phyloP scores from a whole-genome alignment of 2,888 invertebrate species.

The Epirrhoe tristata region DNA sequence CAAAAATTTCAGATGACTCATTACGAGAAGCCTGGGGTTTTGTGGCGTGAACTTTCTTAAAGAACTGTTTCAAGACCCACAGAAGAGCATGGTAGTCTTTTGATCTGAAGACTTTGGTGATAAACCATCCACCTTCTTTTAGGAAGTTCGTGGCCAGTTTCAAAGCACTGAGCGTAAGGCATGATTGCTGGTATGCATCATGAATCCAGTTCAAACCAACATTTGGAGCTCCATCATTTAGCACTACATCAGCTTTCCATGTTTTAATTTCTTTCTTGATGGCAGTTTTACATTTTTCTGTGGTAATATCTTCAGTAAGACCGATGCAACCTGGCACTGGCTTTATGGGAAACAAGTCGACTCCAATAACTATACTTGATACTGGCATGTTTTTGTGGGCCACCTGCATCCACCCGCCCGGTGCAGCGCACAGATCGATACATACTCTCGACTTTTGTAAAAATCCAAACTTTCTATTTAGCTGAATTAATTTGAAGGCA shows the following conservation, averaged over 20 bases:
- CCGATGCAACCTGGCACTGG: slow-evolving; percentile 95
- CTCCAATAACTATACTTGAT: slow-evolving; percentile 96
- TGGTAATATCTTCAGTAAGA: slow-evolving; percentile 97
- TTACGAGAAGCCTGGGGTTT: slow-evolving; percentile 99
- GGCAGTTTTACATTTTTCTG: slow-evolving; percentile 94
- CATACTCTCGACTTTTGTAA: slow-evolving; percentile 98
- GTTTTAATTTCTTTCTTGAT: slow-evolving; percentile 95
- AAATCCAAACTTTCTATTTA: slow-evolving; percentile 98
- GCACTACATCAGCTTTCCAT: slow-evolving; percentile 98
- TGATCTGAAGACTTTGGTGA: slow-evolving; percentile 99
- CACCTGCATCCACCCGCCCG: slow-evolving; percentile 99
- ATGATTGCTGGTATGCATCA: slow-evolving; percentile 98
- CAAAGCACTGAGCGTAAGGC: slow-evolving; percentile 95
- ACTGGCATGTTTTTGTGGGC: slow-evolving; percentile 99
- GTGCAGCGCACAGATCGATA: slow-evolving; percentile 99
- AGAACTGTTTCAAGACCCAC: slow-evolving; percentile 98
- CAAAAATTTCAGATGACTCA: slow-evolving; percentile 99
- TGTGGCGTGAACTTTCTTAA: slow-evolving; percentile 98
- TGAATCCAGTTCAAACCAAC: slow-evolving; percentile 98
- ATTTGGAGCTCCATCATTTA: slow-evolving; percentile 99
- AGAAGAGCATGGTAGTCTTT: slow-evolving; percentile 98
- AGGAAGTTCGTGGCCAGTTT: slow-evolving; percentile 96
- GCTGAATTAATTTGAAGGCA: slow-evolving; percentile 99
- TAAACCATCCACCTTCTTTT: slow-evolving; percentile 97
- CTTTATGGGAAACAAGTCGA: slow-evolving; percentile 97